Evolutionary conservation across 2,888 invertebrate genomes (phyloP).

Genomic region (Athalia rosae): DNA sequence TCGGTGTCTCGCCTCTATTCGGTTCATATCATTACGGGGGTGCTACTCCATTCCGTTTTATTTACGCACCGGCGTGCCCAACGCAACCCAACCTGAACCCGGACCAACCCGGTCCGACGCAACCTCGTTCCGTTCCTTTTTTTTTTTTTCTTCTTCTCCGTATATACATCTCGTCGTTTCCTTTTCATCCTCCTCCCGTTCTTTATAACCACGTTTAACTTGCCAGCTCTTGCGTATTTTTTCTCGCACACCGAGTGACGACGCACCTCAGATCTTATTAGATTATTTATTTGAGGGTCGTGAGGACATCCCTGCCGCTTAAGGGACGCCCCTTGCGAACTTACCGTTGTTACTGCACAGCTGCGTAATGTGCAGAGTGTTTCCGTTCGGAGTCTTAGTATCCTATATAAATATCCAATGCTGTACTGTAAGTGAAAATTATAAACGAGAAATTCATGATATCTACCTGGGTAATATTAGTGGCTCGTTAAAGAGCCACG

Average conservation of each 20-base stretch:
- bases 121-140: conserved; percentile 12
- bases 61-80: conserved; percentile 19
- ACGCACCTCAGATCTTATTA: conserved; percentile 5
- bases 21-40: conserved; percentile 29
- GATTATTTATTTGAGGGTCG: conserved; percentile 33
- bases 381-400: too few species aligned
- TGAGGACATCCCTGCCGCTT: not conserved
- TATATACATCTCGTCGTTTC: conserved; percentile 16
- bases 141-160: conserved; percentile 7
- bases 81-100: conserved; percentile 8
- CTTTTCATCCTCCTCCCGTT: conserved; percentile 12
- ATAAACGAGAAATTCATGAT: conserved; percentile 19
- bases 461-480: conserved; percentile 8
- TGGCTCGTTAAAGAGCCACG: conserved; percentile 6
- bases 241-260: conserved; percentile 14
- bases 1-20: conserved; percentile 23
- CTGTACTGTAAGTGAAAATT: conserved; percentile 15
- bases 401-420: conserved; percentile 24
- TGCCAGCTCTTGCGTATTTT: conserved; percentile 17
- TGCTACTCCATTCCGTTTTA: conserved; percentile 31
- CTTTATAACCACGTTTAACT: conserved; percentile 20
- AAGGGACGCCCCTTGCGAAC: not conserved
- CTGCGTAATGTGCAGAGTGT: too few species aligned
- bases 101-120: not conserved
- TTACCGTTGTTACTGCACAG: too few species aligned